Evolutionary conservation across 2,888 invertebrate genomes (phyloP), one percentile per base, ranked within the genome.

Genomic region (Pheosia gnoma): DNA sequence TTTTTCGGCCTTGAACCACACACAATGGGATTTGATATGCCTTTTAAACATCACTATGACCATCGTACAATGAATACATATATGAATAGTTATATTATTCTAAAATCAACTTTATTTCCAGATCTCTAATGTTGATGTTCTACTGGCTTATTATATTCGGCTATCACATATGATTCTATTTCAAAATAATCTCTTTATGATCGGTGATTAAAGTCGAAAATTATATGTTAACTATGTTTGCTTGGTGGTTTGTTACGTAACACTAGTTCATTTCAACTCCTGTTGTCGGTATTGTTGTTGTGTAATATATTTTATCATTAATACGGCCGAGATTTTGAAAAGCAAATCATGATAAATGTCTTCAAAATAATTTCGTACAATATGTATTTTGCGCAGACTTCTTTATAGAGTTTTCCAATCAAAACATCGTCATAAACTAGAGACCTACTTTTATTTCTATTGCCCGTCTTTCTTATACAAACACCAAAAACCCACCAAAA

Each of bases 1-100:
- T 61, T 61, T 61, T 61, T 61, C 55, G 10, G 13, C 61, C 58
- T 59, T 61, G 61, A 58, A 58, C 58, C 55, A 55, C 54, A 45
- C 52, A 61, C 61, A 58, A 61, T 47, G 53, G 59, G 55, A n/a
- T 55, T 53, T 53, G 53, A 53, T 53, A 53, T 39, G 55, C 55
- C 55, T 55, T 37, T 55, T 55, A 55, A 55, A 55, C 55, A 36
- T 13, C 6, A 55, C 8, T 10, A 37, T 55, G 6, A 8, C 38
- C 55, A 11, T 55, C 7, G n/a, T 55, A 55, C 7, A 55, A 55
- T 25, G 37, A 55, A 55, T n/a, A 51, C 51, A 51, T 7, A 6
- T 25, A 51, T 25, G n/a, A n/a, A 47, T 5, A 4, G 47, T n/a
- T 47, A 8, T 43, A 43, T 47, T 47, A 47, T n/a, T 47, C 11